Evolutionary conservation across 1,140 invertebrate species (phyloP).

Genomic region (Aricia agestis): DNA sequence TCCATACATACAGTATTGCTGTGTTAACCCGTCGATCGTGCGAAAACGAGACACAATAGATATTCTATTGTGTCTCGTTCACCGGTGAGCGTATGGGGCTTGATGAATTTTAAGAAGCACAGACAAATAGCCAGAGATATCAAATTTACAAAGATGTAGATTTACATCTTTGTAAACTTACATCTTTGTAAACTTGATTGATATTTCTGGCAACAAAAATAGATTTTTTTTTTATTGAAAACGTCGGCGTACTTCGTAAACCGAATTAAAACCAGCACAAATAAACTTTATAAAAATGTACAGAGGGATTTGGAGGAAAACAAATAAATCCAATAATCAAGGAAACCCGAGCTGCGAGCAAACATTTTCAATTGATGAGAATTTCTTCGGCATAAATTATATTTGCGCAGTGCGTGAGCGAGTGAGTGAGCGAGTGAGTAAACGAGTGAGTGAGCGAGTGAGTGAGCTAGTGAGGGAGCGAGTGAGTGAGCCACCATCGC

Average conservation of each 20-base stretch:
- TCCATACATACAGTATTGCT: too few species aligned
- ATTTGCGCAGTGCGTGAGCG: background rate
- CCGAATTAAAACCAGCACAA: background rate
- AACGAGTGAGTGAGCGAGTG: background rate
- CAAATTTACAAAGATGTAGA: too few species aligned
- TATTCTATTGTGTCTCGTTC: too few species aligned
- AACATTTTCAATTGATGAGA: constrained; percentile 14
- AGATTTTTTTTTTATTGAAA: too few species aligned
- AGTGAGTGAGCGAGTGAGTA: background rate
- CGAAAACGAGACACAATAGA: too few species aligned
- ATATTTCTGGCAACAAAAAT: background rate
- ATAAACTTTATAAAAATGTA: constrained; percentile 1
- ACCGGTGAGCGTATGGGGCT: too few species aligned
- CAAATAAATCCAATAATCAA: constrained; percentile 11
- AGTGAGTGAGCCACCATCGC: background rate
- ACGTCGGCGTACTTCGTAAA: background rate
- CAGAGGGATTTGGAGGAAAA: background rate
- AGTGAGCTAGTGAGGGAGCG: background rate
- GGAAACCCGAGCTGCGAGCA: background rate
- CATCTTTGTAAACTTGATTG: too few species aligned
- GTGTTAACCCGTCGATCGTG: too few species aligned
- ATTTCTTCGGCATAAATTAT: constrained; percentile 12
- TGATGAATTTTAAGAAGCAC: too few species aligned
- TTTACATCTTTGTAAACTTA: too few species aligned
- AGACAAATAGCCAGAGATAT: too few species aligned